Conservation (phyloP, 1,140 invertebrate species). For the Cydia fagiglandana region DNA sequence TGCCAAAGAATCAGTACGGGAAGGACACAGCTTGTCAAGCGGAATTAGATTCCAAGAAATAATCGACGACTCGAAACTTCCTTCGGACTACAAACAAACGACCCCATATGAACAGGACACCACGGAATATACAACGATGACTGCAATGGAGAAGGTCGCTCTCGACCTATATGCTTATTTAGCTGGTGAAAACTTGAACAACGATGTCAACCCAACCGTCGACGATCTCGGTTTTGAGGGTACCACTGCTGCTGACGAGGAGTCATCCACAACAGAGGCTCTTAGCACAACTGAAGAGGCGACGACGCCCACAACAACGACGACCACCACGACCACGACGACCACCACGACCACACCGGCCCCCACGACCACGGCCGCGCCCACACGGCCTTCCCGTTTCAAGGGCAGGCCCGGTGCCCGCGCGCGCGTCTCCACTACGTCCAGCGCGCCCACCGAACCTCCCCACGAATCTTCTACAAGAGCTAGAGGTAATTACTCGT, state of each 20-base stretch:
- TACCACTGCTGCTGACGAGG: conserved; percentile 56
- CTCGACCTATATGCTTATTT: conserved; percentile 89
- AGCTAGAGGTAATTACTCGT: conserved; percentile 56
- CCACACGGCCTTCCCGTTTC: conserved; percentile 69
- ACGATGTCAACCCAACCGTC: conserved; percentile 79
- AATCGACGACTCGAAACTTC: conserved; percentile 63
- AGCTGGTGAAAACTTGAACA: conserved; percentile 86
- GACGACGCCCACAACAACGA: conserved; percentile 80
- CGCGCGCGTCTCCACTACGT: conserved; percentile 51
- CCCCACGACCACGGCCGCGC: conserved; percentile 58
- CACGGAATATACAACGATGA: conserved; percentile 82
- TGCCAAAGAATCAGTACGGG: conserved; percentile 56
- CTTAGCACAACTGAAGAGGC: conserved; percentile 80
- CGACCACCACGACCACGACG: conserved; percentile 79
- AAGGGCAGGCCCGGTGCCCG: conserved; percentile 61
- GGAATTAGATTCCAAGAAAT: conserved; percentile 65
- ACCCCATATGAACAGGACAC: conserved; percentile 79
- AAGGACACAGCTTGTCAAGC: conserved; percentile 56
- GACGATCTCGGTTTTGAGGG: conserved; percentile 72
- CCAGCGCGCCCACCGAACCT: conserved; percentile 63
- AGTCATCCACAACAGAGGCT: conserved; percentile 64
- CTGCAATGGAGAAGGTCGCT: conserved; percentile 89
- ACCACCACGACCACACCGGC: conserved; percentile 79
- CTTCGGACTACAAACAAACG: conserved; percentile 67
- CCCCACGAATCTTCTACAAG: conserved; percentile 66